Percentiles rank a stretch among this genome's conserved stretches.
Evolutionary conservation across 2,113 vertebrate genomes (phyloP).

Genomic region (Prochilodus magdalenae): DNA sequence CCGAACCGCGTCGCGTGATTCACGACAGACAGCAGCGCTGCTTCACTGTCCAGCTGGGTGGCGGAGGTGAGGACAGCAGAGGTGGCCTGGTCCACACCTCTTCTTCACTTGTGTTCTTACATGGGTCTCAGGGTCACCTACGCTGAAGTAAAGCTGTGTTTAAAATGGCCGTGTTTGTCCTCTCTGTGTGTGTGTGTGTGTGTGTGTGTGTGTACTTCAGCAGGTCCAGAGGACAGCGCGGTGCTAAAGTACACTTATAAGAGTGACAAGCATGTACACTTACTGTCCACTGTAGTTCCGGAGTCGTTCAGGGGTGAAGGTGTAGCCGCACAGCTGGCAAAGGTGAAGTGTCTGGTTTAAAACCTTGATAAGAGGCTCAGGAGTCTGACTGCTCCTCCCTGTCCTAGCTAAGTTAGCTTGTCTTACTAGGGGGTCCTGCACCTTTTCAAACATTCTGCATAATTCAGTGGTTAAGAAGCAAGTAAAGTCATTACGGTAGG

Average conservation of each 20-base stretch:
- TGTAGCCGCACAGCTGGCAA: constrained; percentile 70
- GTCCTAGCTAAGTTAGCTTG: too few species aligned
- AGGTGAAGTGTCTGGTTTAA: constrained; percentile 53
- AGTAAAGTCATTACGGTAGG: too few species aligned
- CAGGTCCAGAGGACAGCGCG: constrained; percentile 52
- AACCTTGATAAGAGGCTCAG: too few species aligned
- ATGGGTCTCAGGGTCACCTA: too few species aligned
- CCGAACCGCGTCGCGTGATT: constrained; percentile 50
- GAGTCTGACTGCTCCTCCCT: too few species aligned
- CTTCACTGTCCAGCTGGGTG: constrained; percentile 64
- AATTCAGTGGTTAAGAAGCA: too few species aligned
- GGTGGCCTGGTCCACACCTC: too few species aligned
- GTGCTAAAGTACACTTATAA: constrained; percentile 69
- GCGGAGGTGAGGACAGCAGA: constrained; percentile 57
- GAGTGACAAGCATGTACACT: constrained; percentile 63
- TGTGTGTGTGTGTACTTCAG: neutral
- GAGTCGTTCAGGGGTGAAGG: constrained; percentile 68
- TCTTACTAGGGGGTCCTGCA: too few species aligned
- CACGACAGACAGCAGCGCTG: constrained; percentile 68
- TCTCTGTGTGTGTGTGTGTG: neutral
- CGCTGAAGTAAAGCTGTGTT: neutral
- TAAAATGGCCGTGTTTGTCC: neutral
- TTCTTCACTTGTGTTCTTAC: too few species aligned
- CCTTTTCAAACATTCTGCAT: too few species aligned
- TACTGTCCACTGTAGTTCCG: constrained; percentile 73